Evolutionary conservation across 2,888 invertebrate species (phyloP), one percentile per base, ranked within the genome.

Genomic region (Axea sp.): DNA sequence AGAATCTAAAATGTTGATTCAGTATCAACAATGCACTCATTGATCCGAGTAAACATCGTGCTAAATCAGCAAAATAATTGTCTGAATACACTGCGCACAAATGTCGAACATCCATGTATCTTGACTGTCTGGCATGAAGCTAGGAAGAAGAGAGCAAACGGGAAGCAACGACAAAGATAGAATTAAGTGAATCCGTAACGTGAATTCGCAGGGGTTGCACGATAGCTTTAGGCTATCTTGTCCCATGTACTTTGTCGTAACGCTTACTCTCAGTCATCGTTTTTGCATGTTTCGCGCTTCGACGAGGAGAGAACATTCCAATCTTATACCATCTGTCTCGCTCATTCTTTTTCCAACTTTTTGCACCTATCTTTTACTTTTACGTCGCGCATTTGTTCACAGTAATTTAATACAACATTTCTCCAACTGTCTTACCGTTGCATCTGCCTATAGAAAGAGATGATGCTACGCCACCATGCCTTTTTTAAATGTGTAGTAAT

Each of bases 151-250:
- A 15, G 49, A 22, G 41, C 33, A 26, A 60, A 35, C n/a, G 47
- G 30, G 55, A 39, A 30, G 17, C 12, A 3, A 3, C 19, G 31
- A 57, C n/a, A 28, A 30, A 41, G 69, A 69, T 33, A 14, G 59
- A 79, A 80, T 79, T 81, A 81, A 84, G 84, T 82, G 84, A 84
- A 83, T 83, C 83, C 78, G 79, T 80, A 77, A 81, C 79, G 80
- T 76, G 78, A 80, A 76, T 80, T 81, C 77, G 76, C 80, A 77
- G 81, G 80, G 83, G 82, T 82, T 81, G 78, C 78, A 78, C 77
- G 80, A 84, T 82, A 79, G 83, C 81, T 83, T 79, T 77, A 72
- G 81, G 81, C 82, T 78, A 82, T 81, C 77, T 76, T 65, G 59
- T 80, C 77, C 72, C 76, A 69, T 73, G 69, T 60, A 67, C 60